Base-by-base conservation (phyloP, 2,797 vertebrate species). In the Heteromormyrus szaboi region DNA sequence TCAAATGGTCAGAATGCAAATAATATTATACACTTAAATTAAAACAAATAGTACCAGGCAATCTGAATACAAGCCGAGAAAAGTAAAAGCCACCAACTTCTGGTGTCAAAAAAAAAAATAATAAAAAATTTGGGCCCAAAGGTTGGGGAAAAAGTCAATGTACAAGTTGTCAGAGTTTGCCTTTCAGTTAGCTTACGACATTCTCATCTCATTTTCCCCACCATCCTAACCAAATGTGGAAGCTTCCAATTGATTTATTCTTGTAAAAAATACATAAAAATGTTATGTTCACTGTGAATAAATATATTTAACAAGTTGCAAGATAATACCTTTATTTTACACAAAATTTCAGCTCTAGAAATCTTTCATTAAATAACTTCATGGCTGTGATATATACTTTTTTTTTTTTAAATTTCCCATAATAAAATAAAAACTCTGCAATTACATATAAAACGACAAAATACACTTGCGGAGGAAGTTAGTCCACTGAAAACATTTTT, bases 381-480 rank as follows among this genome's bases (percentile, higher is more conserved):
- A 96, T 94, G 92, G 96, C 95, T 96, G 96, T 95, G 96, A 97
- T 96, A 95, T 96, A 97, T 97, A 97, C 95, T 95, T 94, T 89
- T 65, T 92, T 92, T 25, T 25, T 25, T 92, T 93, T 87, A 88
- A 91, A 96, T 96, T 96, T 92, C 97, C 96, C 96, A 96, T 98
- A 98, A 96, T 96, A 98, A 99, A 99, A 99, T 99, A 99, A 98
- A 98, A 98, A 95, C 97, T 99, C 96, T 98, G 97, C 97, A 97
- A 97, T 98, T 97, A 94, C 93, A 95, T 98, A 98, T 96, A 98
- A 98, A 98, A 97, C 96, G 95, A 97, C 96, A 97, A 97, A 97
- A 97, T 97, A 96, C 95, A 96, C 95, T 97, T 96, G 97, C 95
- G 96, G 96, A 96, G 96, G 96, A 97, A 97, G 96, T 96, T 96